Conservation (phyloP, 2,797 vertebrate genomes). For the Saguinus oedipus region DNA sequence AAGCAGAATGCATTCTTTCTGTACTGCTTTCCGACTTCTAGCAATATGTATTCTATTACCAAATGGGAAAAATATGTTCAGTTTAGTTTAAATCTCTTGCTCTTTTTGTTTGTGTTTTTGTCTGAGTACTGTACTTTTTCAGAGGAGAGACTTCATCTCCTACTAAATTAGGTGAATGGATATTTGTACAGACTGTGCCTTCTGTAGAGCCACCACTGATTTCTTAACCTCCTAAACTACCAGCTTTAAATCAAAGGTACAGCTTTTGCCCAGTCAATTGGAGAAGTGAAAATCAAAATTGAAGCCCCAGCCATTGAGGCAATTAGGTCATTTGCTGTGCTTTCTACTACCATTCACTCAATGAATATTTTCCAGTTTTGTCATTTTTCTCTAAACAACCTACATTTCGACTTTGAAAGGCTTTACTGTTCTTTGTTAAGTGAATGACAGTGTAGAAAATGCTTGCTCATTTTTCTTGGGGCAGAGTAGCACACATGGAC, state of each 20-base stretch:
- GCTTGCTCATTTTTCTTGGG: slow-evolving; percentile 65
- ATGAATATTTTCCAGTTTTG: slow-evolving; percentile 78
- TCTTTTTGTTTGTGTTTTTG: not conserved
- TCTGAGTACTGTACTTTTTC: not conserved
- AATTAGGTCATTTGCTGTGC: slow-evolving; percentile 53
- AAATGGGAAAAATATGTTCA: too few species aligned
- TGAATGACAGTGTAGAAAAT: slow-evolving; percentile 69
- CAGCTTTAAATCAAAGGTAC: slow-evolving; percentile 36
- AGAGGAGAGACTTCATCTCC: not conserved
- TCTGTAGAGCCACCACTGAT: fast-evolving
- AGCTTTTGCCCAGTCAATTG: not conserved
- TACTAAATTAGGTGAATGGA: not conserved
- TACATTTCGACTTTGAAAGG: slow-evolving; percentile 74
- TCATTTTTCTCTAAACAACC: slow-evolving; percentile 80
- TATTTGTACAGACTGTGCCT: too few species aligned
- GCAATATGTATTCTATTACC: fast-evolving
- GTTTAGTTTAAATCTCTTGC: not conserved
- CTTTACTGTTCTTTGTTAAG: slow-evolving; percentile 70
- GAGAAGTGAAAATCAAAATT: slow-evolving; percentile 11
- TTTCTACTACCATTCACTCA: slow-evolving; percentile 59
- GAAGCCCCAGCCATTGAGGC: slow-evolving; percentile 21
- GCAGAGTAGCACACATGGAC: slow-evolving; percentile 10
- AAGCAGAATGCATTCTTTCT: not conserved
- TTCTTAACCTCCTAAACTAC: not conserved
- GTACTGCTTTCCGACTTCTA: fast-evolving